Conservation (phyloP, 1,140 invertebrate genomes). For the Polypedilum vanderplanki region DNA sequence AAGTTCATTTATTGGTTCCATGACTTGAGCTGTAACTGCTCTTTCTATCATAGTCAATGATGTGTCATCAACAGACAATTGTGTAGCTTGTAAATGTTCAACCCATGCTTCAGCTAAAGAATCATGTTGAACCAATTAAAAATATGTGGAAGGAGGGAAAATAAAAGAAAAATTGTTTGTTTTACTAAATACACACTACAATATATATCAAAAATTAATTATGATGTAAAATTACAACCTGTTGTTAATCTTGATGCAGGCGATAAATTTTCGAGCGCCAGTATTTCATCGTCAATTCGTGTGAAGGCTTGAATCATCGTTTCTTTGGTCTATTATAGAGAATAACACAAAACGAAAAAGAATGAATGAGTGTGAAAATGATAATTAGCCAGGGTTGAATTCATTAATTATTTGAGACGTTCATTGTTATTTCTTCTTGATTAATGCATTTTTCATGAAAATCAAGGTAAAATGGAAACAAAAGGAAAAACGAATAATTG, state of each 20-base stretch:
- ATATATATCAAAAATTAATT: background rate
- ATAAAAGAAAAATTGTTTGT: too few species aligned
- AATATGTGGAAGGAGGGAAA: too few species aligned
- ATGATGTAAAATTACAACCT: background rate
- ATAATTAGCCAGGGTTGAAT: background rate
- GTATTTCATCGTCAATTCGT: conserved; percentile 40
- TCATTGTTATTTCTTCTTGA: background rate
- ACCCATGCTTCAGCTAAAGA: conserved; percentile 39
- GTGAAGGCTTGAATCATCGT: conserved; percentile 29
- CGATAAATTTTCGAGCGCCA: conserved; percentile 38
- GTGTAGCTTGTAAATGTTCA: conserved; percentile 39
- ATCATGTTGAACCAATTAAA: background rate
- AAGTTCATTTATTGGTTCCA: background rate
- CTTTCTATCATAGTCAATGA: background rate
- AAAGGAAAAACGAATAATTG: background rate
- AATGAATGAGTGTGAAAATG: conserved; percentile 19
- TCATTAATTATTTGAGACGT: background rate
- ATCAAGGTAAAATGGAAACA: conserved; percentile 17
- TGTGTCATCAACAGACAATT: conserved; percentile 30
- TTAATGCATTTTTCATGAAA: conserved; percentile 14
- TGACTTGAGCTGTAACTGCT: background rate
- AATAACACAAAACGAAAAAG: background rate
- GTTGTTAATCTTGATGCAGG: conserved; percentile 42
- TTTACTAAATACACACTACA: too few species aligned
- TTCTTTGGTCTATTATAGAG: conserved; percentile 7